phyloP scores from a whole-genome alignment of 2,113 vertebrate species.

The Callipepla squamata region DNA sequence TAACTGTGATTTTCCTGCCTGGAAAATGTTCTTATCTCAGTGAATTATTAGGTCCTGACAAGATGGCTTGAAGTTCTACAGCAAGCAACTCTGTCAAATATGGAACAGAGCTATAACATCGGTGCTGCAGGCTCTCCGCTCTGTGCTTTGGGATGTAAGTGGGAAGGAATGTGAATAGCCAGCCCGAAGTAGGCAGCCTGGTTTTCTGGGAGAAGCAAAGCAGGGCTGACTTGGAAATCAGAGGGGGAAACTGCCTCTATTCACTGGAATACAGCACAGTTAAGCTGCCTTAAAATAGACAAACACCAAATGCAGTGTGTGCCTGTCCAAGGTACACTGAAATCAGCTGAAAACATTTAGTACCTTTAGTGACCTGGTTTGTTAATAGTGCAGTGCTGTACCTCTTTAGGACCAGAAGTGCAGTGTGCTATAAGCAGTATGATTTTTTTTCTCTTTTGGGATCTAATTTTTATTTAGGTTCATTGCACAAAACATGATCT shows the following conservation, averaged over 20 bases:
- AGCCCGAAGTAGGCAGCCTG: neutral
- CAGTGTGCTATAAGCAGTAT: neutral
- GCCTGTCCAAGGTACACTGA: neutral
- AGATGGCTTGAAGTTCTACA: neutral
- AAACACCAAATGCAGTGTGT: neutral
- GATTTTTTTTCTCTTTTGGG: constrained; percentile 40
- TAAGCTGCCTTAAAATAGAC: neutral
- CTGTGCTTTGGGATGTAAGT: neutral
- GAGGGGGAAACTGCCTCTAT: neutral
- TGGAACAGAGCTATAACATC: neutral
- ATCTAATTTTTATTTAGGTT: constrained; percentile 32
- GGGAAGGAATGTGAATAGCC: neutral
- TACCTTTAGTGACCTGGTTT: neutral
- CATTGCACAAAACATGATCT: constrained; percentile 7
- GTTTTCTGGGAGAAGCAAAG: neutral
- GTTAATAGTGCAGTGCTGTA: accelerated
- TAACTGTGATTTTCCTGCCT: neutral
- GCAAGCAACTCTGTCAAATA: neutral
- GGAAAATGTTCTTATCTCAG: neutral
- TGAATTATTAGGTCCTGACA: neutral
- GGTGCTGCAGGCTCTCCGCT: neutral
- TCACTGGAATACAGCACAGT: neutral
- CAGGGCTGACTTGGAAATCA: neutral
- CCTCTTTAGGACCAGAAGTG: neutral
- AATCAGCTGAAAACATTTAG: neutral